phyloP scores from a whole-genome alignment of 2,113 vertebrate genomes.

The Climacteris rufus region DNA sequence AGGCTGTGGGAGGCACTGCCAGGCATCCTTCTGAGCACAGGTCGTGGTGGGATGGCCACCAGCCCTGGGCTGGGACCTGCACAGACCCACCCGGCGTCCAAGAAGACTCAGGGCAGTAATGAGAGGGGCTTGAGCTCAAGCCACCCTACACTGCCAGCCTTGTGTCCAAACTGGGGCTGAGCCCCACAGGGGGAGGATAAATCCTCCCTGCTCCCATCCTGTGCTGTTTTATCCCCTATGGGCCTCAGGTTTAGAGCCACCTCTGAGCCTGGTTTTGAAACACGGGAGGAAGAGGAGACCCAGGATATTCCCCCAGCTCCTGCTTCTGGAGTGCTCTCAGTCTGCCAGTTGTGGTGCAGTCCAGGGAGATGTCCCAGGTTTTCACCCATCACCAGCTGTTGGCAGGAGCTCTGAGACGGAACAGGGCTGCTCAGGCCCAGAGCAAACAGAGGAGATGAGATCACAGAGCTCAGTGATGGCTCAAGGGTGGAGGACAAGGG shows the following conservation, averaged over 20 bases:
- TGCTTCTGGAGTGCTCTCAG: not conserved
- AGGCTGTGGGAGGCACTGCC: not conserved
- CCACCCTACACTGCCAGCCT: not conserved
- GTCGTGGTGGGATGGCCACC: not conserved
- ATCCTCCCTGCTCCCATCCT: not conserved
- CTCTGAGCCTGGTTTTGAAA: not conserved
- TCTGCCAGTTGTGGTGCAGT: not conserved
- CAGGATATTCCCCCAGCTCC: not conserved
- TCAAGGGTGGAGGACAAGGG: not conserved
- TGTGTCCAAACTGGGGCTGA: not conserved
- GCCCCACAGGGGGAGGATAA: not conserved
- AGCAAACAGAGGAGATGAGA: not conserved
- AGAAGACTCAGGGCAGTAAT: not conserved
- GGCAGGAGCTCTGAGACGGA: not conserved
- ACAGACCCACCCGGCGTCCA: not conserved
- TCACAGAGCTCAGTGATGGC: not conserved
- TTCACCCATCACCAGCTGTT: not conserved
- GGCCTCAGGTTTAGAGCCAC: not conserved
- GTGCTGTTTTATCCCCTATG: not conserved
- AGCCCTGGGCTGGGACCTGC: not conserved
- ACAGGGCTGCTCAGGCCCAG: not conserved
- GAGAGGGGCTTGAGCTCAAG: not conserved
- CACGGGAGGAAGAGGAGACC: not conserved
- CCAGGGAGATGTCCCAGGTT: not conserved
- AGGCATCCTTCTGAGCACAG: not conserved